Percentiles rank a stretch among this genome's conserved stretches.
Evolutionary conservation across 2,888 invertebrate genomes (phyloP).

Genomic region (Hedya salicella): DNA sequence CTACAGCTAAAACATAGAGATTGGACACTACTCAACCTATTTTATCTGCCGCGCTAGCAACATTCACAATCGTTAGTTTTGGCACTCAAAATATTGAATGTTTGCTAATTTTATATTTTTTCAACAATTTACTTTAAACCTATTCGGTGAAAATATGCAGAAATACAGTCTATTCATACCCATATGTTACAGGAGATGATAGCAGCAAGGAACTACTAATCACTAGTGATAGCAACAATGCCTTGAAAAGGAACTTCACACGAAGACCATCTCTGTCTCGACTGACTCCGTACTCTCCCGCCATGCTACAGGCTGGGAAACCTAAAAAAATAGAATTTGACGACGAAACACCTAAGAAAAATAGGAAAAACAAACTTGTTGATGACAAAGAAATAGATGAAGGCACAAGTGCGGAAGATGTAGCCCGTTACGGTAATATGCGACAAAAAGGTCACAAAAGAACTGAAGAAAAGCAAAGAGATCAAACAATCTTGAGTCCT

Average conservation of each 20-base stretch:
- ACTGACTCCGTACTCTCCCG: conserved; percentile 64
- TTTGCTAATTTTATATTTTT: too few relatives aligned
- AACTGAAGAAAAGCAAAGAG: conserved; percentile 9
- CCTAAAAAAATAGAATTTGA: conserved; percentile 40
- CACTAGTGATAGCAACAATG: conserved; percentile 82
- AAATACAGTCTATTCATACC: too few relatives aligned
- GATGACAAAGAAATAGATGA: conserved; percentile 52
- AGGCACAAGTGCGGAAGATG: conserved; percentile 59
- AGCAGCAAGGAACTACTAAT: conserved; percentile 86
- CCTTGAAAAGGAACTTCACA: conserved; percentile 69
- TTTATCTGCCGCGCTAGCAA: too few relatives aligned
- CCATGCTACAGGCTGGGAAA: conserved; percentile 49
- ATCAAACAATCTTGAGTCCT: conserved; percentile 3
- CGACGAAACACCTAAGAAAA: conserved; percentile 5
- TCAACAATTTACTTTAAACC: too few relatives aligned
- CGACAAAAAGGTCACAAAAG: conserved; percentile 44
- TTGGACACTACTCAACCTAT: too few relatives aligned
- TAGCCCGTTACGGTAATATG: conserved; percentile 26
- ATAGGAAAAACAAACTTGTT: conserved; percentile 15
- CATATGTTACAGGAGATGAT: conserved; percentile 77
- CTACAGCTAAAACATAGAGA: too few relatives aligned
- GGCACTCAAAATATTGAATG: too few relatives aligned
- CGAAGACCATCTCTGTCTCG: conserved; percentile 69
- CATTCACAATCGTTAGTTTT: too few relatives aligned
- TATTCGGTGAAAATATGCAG: too few relatives aligned